Percentiles rank a stretch among this genome's conserved stretches.
Evolutionary conservation across 2,113 vertebrate species (phyloP).

Genomic region (Xiphorhynchus elegans): DNA sequence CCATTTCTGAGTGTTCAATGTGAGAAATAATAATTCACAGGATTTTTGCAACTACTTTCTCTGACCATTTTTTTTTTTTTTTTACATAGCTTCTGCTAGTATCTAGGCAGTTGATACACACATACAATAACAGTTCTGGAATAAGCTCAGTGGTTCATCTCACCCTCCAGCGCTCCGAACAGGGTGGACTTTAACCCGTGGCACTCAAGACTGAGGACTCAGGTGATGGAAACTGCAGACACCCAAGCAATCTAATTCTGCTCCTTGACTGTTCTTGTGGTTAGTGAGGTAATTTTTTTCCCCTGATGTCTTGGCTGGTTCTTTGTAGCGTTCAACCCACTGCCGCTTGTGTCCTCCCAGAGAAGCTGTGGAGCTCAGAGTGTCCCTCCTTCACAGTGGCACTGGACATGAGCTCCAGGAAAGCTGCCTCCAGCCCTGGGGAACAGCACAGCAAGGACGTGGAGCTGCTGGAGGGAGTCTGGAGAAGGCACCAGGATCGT

Average conservation of each 20-base stretch:
- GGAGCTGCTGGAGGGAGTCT: not conserved
- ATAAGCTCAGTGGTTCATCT: not conserved
- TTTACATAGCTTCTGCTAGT: not conserved
- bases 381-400: not conserved
- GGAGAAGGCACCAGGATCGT: not conserved
- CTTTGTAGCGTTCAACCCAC: not conserved
- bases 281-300: not conserved
- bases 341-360: fast-evolving
- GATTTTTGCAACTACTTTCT: not conserved
- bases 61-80: not conserved
- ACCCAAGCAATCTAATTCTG: not conserved
- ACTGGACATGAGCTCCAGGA: not conserved
- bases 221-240: not conserved
- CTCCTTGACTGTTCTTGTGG: not conserved
- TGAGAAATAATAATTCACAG: not conserved
- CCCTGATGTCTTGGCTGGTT: not conserved
- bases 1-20: not conserved
- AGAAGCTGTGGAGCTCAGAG: not conserved
- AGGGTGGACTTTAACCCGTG: not conserved
- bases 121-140: not conserved
- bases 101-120: not conserved
- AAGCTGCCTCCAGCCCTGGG: not conserved
- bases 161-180: not conserved
- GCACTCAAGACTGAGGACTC: not conserved
- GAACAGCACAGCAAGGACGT: not conserved